Evolutionary conservation across 2,888 invertebrate species (phyloP).

Genomic region (Coecobrya sp.): DNA sequence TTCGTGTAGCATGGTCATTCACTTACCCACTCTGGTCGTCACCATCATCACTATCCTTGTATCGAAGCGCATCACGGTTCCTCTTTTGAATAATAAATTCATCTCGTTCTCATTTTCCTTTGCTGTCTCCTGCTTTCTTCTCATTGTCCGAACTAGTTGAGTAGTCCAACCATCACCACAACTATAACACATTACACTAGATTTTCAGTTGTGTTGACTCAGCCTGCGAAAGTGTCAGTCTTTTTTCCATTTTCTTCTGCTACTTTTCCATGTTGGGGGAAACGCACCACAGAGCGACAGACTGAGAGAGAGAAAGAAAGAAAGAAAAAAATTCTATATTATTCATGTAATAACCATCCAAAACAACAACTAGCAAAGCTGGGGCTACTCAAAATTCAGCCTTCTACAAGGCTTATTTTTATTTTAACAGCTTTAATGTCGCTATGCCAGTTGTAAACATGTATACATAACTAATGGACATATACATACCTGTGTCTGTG

Average conservation of each 20-base stretch:
- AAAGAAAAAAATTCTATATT: slow-evolving; percentile 27
- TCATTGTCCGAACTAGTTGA: not conserved
- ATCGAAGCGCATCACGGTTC: slow-evolving; percentile 25
- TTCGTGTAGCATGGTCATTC: slow-evolving; percentile 11
- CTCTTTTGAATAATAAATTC: slow-evolving; percentile 59
- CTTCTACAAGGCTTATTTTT: slow-evolving; percentile 34
- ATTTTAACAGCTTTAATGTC: slow-evolving; percentile 42
- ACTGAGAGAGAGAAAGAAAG: not conserved
- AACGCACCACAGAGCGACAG: not conserved
- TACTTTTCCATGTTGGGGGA: not conserved
- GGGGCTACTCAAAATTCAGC: slow-evolving; percentile 6
- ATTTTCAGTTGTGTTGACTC: not conserved
- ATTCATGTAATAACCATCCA: slow-evolving; percentile 53
- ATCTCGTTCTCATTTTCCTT: slow-evolving; percentile 18
- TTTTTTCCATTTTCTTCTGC: not conserved
- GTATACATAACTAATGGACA: slow-evolving; percentile 10
- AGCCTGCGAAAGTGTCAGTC: slow-evolving; percentile 3
- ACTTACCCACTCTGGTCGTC: not conserved
- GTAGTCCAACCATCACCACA: not conserved
- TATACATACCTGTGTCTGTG: slow-evolving; percentile 30
- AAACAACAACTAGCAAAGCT: slow-evolving; percentile 5
- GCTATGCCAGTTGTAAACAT: not conserved
- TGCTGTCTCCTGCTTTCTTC: not conserved
- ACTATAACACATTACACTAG: slow-evolving; percentile 1
- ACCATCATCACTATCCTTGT: not conserved